These are phyloP conservation scores for Lumbricus terrestris DNA, from an alignment of 2,888 invertebrate genomes.

Conservation along the genomic window DNA sequence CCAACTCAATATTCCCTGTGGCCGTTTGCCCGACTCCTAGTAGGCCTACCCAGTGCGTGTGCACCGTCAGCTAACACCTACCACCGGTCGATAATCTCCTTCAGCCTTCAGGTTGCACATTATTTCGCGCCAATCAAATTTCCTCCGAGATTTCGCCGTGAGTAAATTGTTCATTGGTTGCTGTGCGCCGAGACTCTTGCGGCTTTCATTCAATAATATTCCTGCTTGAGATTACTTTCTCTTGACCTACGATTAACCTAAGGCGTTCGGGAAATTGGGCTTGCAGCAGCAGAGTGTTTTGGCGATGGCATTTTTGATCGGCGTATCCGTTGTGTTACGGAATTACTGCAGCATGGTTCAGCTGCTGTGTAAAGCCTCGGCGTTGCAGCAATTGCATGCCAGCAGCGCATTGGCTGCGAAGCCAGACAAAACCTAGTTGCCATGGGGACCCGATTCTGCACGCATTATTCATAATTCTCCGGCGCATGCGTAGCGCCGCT, in stretches of 20 bases:
- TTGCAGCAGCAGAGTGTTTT: neutral
- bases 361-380: neutral
- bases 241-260: neutral
- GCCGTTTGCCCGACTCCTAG: neutral
- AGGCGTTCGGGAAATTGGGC: neutral
- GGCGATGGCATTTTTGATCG: neutral
- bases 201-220: neutral
- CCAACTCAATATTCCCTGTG: neutral
- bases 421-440: neutral
- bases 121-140: conserved; percentile 3
- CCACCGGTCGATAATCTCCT: neutral
- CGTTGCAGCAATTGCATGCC: neutral
- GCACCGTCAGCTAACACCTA: neutral
- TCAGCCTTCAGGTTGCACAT: neutral
- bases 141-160: neutral
- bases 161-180: neutral
- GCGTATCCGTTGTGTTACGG: neutral
- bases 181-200: neutral
- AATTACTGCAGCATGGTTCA: neutral
- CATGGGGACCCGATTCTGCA: neutral
- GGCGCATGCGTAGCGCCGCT: neutral
- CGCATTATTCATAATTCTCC: neutral
- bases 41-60: neutral
- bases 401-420: neutral
- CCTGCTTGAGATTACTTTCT: neutral